phyloP scores from a whole-genome alignment of 2,888 invertebrate genomes.

The Drepana falcataria region DNA sequence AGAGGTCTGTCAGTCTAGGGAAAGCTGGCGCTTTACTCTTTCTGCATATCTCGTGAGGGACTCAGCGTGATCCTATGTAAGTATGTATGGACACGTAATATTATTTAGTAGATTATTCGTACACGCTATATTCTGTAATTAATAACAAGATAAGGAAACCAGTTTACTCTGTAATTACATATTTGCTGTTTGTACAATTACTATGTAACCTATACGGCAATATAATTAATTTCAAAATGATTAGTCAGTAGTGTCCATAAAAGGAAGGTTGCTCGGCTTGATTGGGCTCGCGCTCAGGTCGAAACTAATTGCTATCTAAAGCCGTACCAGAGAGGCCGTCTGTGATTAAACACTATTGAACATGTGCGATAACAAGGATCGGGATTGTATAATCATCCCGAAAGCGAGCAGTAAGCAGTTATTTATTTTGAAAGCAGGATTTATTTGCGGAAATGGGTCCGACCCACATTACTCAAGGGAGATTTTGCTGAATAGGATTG shows the following conservation, averaged over 20 bases:
- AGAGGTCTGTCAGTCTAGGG: too few relatives aligned
- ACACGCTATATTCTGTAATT: too few relatives aligned
- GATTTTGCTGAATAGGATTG: slow-evolving; percentile 64
- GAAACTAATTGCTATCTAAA: slow-evolving; percentile 11
- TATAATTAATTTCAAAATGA: not conserved
- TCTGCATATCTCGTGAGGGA: too few relatives aligned
- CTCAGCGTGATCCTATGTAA: too few relatives aligned
- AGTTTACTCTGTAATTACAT: too few relatives aligned
- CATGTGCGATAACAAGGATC: slow-evolving; percentile 43
- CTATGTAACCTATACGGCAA: not conserved
- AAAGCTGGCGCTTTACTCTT: too few relatives aligned
- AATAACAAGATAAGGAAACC: too few relatives aligned
- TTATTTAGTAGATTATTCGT: too few relatives aligned
- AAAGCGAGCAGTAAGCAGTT: slow-evolving; percentile 46
- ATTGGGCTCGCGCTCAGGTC: not conserved
- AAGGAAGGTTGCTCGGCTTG: not conserved
- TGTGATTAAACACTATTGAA: slow-evolving; percentile 27
- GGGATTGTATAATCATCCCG: slow-evolving; percentile 35
- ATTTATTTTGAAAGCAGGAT: slow-evolving; percentile 68
- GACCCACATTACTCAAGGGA: slow-evolving; percentile 72
- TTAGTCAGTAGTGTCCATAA: not conserved
- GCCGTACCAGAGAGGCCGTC: slow-evolving; percentile 19
- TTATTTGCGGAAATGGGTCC: slow-evolving; percentile 69
- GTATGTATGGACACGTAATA: too few relatives aligned
- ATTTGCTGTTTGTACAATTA: too few relatives aligned